Conservation (phyloP, 2,888 invertebrate genomes). For the Synanthedon formicaeformis region DNA sequence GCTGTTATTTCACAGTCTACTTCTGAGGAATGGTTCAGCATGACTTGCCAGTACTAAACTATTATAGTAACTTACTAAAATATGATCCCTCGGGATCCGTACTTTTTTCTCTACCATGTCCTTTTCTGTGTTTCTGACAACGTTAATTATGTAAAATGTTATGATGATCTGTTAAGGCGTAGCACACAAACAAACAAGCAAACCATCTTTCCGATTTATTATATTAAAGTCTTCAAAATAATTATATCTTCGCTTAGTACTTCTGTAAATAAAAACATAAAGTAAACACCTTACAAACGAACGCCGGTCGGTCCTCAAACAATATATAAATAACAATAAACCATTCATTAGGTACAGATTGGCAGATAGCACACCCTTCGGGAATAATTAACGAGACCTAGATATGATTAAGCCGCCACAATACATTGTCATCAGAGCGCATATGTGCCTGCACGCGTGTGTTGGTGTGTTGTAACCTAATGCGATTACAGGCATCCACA, state of each 20-base stretch:
- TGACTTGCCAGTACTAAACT: no score
- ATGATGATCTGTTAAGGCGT: no score
- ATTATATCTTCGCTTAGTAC: background rate
- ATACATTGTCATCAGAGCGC: constrained; percentile 50
- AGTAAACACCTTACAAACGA: background rate
- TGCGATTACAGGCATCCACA: background rate
- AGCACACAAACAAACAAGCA: no score
- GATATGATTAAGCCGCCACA: constrained; percentile 59
- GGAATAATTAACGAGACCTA: constrained; percentile 55
- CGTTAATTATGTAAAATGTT: no score
- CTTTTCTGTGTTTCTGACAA: no score
- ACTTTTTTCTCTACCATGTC: no score
- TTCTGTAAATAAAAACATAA: background rate
- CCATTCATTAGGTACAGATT: constrained; percentile 38
- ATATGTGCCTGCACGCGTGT: constrained; percentile 7
- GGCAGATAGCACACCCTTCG: constrained; percentile 24
- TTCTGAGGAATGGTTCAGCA: no score
- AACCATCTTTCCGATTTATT: no score
- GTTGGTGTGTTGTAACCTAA: background rate
- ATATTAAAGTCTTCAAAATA: no score
- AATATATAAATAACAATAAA: constrained; percentile 20
- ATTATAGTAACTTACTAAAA: no score
- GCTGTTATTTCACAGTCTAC: no score
- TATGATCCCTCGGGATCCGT: no score
- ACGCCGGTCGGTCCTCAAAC: background rate